Percentiles rank a stretch among this genome's conserved stretches.
These are phyloP conservation scores for Xenopus borealis DNA, from an alignment of 2,113 vertebrate species.

Conservation along the genomic window DNA sequence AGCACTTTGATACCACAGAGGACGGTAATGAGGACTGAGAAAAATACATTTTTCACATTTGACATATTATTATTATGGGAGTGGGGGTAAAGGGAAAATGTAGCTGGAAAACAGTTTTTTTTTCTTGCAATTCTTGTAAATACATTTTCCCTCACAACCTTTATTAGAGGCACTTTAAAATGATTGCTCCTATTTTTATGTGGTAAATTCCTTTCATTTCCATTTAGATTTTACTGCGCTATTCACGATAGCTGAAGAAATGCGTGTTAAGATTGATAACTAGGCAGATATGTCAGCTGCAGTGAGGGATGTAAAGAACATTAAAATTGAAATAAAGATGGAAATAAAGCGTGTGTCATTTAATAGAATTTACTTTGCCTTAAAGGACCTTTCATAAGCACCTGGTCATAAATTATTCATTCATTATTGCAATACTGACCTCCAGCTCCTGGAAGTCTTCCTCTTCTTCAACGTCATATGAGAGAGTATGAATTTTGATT, in stretches of 20 bases:
- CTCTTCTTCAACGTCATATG: slow-evolving; percentile 84
- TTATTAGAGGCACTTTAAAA: background rate
- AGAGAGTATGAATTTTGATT: slow-evolving; percentile 84
- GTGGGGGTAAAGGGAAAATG: background rate
- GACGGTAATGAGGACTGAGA: too few relatives aligned
- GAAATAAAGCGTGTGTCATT: background rate
- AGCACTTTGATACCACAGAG: too few relatives aligned
- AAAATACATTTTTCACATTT: background rate
- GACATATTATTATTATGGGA: background rate
- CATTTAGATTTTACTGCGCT: background rate
- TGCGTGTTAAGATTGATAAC: background rate
- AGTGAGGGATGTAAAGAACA: background rate
- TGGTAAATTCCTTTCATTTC: background rate
- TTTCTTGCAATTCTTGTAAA: background rate
- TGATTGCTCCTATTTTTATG: background rate
- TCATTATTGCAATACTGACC: slow-evolving; percentile 63
- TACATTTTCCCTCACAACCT: background rate
- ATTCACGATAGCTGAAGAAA: background rate
- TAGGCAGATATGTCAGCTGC: background rate
- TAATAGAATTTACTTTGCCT: background rate
- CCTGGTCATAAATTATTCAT: too few relatives aligned
- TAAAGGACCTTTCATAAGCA: background rate
- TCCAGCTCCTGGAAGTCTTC: slow-evolving; percentile 91
- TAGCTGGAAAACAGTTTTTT: background rate
- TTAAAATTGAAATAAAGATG: background rate